A percentile compares a stretch with the other conserved stretches of the same genome.
Conservation (phyloP, 2,888 invertebrate species). For the Rosalia funebris region DNA sequence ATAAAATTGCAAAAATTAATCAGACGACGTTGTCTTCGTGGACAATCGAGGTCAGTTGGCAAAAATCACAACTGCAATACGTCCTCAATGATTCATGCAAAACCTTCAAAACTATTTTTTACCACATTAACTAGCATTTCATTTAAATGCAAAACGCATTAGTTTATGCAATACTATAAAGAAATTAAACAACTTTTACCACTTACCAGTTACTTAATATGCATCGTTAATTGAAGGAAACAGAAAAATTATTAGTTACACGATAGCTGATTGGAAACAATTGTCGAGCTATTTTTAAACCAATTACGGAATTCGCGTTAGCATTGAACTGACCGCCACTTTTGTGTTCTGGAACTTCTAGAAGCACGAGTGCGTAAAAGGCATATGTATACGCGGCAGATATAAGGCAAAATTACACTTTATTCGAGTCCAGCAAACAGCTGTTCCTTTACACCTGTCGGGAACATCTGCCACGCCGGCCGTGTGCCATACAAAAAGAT, state of each 20-base stretch:
- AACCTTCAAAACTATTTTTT: neutral
- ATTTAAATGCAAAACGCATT: neutral
- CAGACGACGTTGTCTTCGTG: too few species aligned
- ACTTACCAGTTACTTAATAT: neutral
- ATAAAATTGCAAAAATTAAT: too few species aligned
- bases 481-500: slow-evolving; percentile 31
- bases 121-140: too few species aligned
- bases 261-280: slow-evolving; percentile 21
- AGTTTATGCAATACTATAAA: slow-evolving; percentile 1
- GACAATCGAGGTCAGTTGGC: too few species aligned
- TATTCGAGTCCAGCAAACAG: slow-evolving; percentile 26
- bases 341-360: slow-evolving; percentile 11
- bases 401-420: slow-evolving; percentile 16
- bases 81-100: neutral
- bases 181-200: slow-evolving; percentile 1
- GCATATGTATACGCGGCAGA: slow-evolving; percentile 9
- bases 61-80: too few species aligned
- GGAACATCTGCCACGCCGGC: slow-evolving; percentile 33
- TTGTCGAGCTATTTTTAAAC: slow-evolving; percentile 21
- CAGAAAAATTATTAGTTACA: slow-evolving; percentile 19
- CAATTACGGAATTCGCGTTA: slow-evolving; percentile 5
- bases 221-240: slow-evolving; percentile 1
- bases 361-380: slow-evolving; percentile 14
- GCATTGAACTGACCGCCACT: slow-evolving; percentile 15
- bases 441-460: slow-evolving; percentile 34